Conservation (phyloP, 2,888 invertebrate genomes). For the Philereme transversata region DNA sequence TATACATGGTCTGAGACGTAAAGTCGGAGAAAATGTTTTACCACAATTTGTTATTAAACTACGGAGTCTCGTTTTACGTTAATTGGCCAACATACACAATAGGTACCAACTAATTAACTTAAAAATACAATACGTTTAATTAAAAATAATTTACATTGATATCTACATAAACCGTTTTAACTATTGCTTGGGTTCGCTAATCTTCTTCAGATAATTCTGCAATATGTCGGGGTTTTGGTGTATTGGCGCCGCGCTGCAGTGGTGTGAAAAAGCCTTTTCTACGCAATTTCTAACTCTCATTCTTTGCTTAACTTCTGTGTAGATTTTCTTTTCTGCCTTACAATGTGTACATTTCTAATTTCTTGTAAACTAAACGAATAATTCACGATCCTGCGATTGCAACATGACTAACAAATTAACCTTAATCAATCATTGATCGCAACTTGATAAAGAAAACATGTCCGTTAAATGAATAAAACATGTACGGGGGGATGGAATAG, state of each 20-base stretch:
- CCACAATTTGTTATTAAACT: too few species aligned
- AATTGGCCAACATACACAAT: too few species aligned
- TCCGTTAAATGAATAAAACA: conserved; percentile 49
- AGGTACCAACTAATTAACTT: too few species aligned
- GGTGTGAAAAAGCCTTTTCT: conserved; percentile 2
- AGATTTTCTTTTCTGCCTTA: conserved; percentile 49
- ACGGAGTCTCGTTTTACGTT: too few species aligned
- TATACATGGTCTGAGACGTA: too few species aligned
- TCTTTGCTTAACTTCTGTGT: conserved; percentile 50
- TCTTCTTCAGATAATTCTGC: too few species aligned
- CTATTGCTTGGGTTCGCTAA: too few species aligned
- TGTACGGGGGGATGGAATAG: conserved; percentile 38
- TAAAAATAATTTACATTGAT: too few species aligned
- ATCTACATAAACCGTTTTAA: too few species aligned
- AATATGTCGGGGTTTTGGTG: not conserved
- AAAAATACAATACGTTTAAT: too few species aligned
- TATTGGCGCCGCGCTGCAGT: not conserved
- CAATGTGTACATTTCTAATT: conserved; percentile 44
- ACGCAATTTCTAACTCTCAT: conserved; percentile 17
- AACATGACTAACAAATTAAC: conserved; percentile 70
- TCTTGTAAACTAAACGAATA: conserved; percentile 56
- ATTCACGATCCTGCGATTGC: conserved; percentile 63
- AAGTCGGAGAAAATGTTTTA: too few species aligned
- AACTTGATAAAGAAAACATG: conserved; percentile 46
- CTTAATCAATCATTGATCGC: conserved; percentile 51